Evolutionary conservation across 2,888 invertebrate genomes (phyloP).

Genomic region (Pseudolycoriella hygida): DNA sequence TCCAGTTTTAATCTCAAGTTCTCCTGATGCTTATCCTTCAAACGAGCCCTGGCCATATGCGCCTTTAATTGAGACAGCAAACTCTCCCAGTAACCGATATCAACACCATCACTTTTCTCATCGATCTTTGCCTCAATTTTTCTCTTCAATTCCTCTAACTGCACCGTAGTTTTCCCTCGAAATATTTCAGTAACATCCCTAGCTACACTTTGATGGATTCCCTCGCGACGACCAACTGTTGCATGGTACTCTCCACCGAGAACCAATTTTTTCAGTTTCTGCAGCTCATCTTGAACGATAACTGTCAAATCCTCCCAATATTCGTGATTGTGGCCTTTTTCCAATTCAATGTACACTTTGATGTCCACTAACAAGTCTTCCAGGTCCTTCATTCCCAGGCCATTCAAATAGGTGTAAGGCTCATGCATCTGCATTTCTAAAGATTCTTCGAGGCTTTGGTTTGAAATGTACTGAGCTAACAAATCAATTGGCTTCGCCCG

Average conservation of each 20-base stretch:
- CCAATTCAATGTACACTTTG: constrained; percentile 81
- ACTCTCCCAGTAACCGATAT: constrained; percentile 97
- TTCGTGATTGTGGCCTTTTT: constrained; percentile 68
- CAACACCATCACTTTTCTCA: constrained; percentile 73
- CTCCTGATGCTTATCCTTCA: constrained; percentile 83
- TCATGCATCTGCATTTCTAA: constrained; percentile 99
- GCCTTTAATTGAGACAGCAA: constrained; percentile 88
- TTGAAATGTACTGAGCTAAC: constrained; percentile 87
- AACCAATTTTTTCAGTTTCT: constrained; percentile 63
- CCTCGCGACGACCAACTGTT: constrained; percentile 33
- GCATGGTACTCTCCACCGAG: constrained; percentile 38
- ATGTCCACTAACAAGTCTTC: constrained; percentile 96
- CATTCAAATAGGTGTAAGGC: constrained; percentile 88
- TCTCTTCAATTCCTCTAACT: constrained; percentile 63
- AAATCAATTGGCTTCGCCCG: constrained; percentile 97
- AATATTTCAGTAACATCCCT: constrained; percentile 79
- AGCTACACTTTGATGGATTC: constrained; percentile 79
- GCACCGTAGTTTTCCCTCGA: constrained; percentile 79
- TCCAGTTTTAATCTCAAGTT: constrained; percentile 76
- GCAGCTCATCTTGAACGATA: constrained; percentile 83
- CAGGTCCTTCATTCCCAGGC: constrained; percentile 72
- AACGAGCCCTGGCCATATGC: constrained; percentile 81
- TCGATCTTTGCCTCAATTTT: constrained; percentile 77
- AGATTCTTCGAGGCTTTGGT: constrained; percentile 75
- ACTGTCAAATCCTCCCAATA: constrained; percentile 96